phyloP scores from a whole-genome alignment of 2,113 vertebrate genomes.

The Aspiorhynchus laticeps region DNA sequence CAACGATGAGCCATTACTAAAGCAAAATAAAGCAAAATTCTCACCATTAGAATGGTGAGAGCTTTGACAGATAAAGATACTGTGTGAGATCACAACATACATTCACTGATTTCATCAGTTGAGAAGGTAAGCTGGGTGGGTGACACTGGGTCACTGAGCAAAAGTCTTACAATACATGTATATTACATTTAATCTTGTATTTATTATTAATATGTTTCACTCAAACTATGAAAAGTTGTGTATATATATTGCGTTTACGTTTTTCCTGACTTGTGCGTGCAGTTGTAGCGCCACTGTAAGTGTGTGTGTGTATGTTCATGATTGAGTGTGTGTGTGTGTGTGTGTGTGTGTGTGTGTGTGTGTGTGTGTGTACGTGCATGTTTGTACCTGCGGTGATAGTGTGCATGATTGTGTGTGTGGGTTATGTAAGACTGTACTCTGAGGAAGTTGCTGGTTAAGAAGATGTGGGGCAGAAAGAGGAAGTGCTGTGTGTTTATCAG shows the following conservation, averaged over 20 bases:
- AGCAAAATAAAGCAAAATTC: constrained; percentile 3
- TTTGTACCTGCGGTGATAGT: constrained; percentile 43
- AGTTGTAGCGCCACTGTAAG: not conserved
- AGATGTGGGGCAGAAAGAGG: constrained; percentile 70
- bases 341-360: not conserved
- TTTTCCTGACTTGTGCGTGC: not conserved
- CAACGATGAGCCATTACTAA: not conserved
- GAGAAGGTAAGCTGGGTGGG: not conserved
- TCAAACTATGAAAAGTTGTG: not conserved
- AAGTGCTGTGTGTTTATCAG: constrained; percentile 72
- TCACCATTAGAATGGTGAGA: not conserved
- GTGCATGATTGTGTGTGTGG: constrained; percentile 36
- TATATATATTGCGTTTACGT: not conserved
- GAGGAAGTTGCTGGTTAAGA: constrained; percentile 58
- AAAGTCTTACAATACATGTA: not conserved
- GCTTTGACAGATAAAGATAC: not conserved
- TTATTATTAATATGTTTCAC: not conserved
- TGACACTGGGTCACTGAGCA: not conserved
- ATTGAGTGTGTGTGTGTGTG: not conserved
- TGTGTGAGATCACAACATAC: not conserved
- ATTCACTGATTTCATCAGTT: not conserved
- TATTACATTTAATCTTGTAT: not conserved
- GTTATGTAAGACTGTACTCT: constrained; percentile 60
- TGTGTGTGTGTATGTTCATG: not conserved
- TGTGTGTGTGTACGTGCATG: constrained; percentile 16